These are phyloP conservation scores for Sitta europaea DNA, from an alignment of 2,113 vertebrate genomes.

Conservation along the genomic window DNA sequence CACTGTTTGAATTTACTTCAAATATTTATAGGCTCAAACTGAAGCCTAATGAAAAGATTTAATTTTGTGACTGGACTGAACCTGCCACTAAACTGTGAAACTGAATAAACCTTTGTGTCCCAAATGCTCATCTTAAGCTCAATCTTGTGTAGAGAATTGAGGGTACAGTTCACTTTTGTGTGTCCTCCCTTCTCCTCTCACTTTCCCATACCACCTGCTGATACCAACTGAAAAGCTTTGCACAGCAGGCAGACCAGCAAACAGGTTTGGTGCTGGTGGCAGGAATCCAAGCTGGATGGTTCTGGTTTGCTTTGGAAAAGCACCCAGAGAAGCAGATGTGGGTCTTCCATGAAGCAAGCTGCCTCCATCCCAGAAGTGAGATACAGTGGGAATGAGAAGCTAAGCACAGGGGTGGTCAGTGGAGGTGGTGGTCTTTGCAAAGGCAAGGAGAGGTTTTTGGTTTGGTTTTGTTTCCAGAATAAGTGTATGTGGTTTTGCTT, in stretches of 20 bases:
- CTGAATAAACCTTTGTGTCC: background rate
- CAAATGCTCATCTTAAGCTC: background rate
- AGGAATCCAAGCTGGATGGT: background rate
- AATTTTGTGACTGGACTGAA: background rate
- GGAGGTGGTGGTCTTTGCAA: background rate
- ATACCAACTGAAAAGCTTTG: background rate
- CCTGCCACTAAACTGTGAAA: background rate
- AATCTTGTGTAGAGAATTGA: background rate
- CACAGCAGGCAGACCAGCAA: background rate
- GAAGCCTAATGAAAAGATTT: background rate
- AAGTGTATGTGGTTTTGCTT: background rate
- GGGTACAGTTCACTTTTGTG: background rate
- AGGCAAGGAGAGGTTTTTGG: background rate
- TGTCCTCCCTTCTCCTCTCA: background rate
- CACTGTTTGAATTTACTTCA: background rate
- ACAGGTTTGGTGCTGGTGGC: background rate
- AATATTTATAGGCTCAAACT: background rate
- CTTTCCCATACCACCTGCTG: background rate
- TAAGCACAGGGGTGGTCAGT: background rate
- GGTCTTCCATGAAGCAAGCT: background rate
- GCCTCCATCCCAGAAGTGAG: background rate
- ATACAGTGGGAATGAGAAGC: background rate
- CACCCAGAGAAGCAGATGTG: accelerated
- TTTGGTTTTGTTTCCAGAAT: background rate
- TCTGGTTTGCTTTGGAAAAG: background rate